phyloP scores from a whole-genome alignment of 2,888 invertebrate species.

The Spodoptera picta region DNA sequence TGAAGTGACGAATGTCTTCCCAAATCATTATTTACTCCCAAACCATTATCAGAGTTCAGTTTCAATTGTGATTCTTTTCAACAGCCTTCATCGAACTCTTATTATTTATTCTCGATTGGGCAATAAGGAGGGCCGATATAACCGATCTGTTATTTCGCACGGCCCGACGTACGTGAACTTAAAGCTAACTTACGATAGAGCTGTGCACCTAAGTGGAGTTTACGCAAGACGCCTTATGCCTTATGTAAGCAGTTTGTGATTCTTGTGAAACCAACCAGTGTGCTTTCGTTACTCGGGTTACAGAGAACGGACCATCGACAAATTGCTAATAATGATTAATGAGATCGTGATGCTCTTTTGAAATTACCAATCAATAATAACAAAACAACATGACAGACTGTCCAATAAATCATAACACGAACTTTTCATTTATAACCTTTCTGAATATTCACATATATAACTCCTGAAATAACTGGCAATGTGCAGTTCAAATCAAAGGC shows the following conservation, averaged over 20 bases:
- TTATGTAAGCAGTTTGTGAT: slow-evolving; percentile 84
- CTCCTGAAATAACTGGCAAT: slow-evolving; percentile 14
- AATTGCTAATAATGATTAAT: slow-evolving; percentile 75
- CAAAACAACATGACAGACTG: slow-evolving; percentile 15
- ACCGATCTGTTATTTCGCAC: slow-evolving; percentile 76
- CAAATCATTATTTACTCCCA: slow-evolving; percentile 26
- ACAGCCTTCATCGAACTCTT: slow-evolving; percentile 41
- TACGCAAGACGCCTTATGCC: slow-evolving; percentile 76
- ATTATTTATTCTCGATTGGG: slow-evolving; percentile 58
- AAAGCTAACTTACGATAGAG: slow-evolving; percentile 76
- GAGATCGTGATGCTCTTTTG: slow-evolving; percentile 63
- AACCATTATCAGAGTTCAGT: slow-evolving; percentile 3
- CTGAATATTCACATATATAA: no score
- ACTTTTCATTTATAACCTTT: slow-evolving; percentile 2
- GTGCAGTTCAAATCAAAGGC: slow-evolving; percentile 43
- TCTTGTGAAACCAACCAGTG: slow-evolving; percentile 79
- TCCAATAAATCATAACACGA: slow-evolving; percentile 10
- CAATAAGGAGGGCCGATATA: slow-evolving; percentile 61
- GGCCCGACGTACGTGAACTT: slow-evolving; percentile 76
- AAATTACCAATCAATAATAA: slow-evolving; percentile 26
- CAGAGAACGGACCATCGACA: slow-evolving; percentile 68
- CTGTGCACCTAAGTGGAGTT: slow-evolving; percentile 79
- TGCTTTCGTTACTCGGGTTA: slow-evolving; percentile 78
- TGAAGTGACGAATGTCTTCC: slow-evolving; percentile 13
- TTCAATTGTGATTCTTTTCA: slow-evolving; percentile 43